Evolutionary conservation across 2,797 vertebrate species (phyloP), one percentile per base, ranked within the genome.

Genomic region (Falco naumanni): DNA sequence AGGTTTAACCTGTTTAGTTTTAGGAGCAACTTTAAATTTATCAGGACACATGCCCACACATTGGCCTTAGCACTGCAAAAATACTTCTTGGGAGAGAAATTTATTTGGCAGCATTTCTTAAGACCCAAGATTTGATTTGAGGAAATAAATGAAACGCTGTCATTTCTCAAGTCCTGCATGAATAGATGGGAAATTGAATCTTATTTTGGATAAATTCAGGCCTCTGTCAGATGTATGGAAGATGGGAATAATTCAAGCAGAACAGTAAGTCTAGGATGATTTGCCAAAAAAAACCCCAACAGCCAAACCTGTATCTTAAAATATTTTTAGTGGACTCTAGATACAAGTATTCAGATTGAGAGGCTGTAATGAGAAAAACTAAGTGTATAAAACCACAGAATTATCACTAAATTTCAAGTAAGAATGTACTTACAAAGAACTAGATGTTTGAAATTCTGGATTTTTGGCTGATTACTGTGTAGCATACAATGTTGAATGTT

Each of bases 111-210:
- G 11, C 22, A 19, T 70, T 84, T 76, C 64, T 54, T 79, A 79
- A 64, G 53, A 84, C 29, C 15, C 6, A 17, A 37, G 29, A 26
- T 84, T 84, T 80, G 74, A 56, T 84, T 69, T 54, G 33, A 87
- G 54, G 56, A 85, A 86, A 43, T 85, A 84, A 45, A 47, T 75
- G 68, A 76, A 90, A 48, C 45, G 17, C 17, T 89, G 33, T 59
- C 56, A 61, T 88, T 89, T 94, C 53, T 90, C 29, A 77, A 84
- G 81, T 74, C n/a, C 28, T 89, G 37, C 68, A 43, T 80, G 68
- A 84, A 41, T 34, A 89, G 41, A 70, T 95, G 83, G 94, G 56
- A 90, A 89, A 87, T 87, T 66, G 59, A 82, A 80, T 95, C 63
- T 76, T 80, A 37, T 54, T 92, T 76, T 66, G 88, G 45, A 56